Percentiles rank a stretch among this genome's conserved stretches.
phyloP scores from a whole-genome alignment of 2,888 invertebrate species.

The Machimus rusticus region DNA sequence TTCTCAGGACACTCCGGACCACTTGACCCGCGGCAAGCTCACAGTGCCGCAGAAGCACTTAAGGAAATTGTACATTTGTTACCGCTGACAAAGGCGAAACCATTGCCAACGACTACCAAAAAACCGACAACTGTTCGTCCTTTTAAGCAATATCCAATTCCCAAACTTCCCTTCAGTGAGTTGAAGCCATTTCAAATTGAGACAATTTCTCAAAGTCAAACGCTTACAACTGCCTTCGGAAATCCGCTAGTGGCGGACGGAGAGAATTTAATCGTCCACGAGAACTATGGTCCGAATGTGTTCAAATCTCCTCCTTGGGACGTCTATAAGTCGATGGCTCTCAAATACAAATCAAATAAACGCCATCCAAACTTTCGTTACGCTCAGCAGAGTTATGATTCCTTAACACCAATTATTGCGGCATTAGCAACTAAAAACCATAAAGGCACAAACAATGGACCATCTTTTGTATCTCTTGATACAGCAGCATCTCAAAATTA shows the following conservation, averaged over 20 bases:
- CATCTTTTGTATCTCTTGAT: neutral
- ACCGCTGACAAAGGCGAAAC: slow-evolving; percentile 42
- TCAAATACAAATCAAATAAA: slow-evolving; percentile 36
- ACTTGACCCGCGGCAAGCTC: slow-evolving; percentile 25
- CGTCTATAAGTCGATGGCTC: slow-evolving; percentile 48
- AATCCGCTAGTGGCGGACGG: slow-evolving; percentile 41
- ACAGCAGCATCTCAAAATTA: slow-evolving; percentile 10
- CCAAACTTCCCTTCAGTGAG: slow-evolving; percentile 44
- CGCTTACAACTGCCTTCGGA: slow-evolving; percentile 60
- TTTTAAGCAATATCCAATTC: slow-evolving; percentile 48
- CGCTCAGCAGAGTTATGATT: neutral
- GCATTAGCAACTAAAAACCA: neutral
- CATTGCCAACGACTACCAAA: neutral
- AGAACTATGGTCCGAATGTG: neutral
- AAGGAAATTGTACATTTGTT: slow-evolving; percentile 47
- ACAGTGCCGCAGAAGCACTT: slow-evolving; percentile 45
- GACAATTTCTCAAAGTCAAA: slow-evolving; percentile 59
- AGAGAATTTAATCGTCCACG: neutral
- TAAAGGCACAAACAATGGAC: neutral
- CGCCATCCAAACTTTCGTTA: neutral
- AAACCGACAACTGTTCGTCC: neutral
- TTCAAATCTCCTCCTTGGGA: slow-evolving; percentile 45
- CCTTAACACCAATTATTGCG: slow-evolving; percentile 15
- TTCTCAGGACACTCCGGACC: slow-evolving; percentile 27
- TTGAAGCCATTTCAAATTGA: slow-evolving; percentile 53